phyloP scores from a whole-genome alignment of 2,888 invertebrate genomes.

The Xestia xanthographa region DNA sequence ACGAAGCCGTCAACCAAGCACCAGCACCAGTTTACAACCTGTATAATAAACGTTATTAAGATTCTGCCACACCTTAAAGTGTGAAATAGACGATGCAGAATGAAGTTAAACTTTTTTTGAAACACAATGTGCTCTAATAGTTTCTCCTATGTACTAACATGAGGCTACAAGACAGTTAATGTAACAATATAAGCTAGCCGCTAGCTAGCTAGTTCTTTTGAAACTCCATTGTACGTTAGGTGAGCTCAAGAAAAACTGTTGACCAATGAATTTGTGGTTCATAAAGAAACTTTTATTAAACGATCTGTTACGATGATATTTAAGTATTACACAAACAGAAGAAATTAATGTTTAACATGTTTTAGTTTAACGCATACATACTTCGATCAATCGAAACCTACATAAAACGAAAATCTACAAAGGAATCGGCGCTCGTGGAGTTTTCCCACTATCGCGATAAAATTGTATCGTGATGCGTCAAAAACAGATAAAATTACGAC shows the following conservation, averaged over 20 bases:
- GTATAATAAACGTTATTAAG: neutral
- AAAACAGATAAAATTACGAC: constrained; percentile 1
- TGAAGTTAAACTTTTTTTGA: neutral
- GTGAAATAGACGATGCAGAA: neutral
- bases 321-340: neutral
- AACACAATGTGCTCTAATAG: neutral
- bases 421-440: neutral
- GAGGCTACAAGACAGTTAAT: neutral
- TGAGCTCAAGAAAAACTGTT: neutral
- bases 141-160: neutral
- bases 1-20: too few species aligned
- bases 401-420: constrained; percentile 7
- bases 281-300: neutral
- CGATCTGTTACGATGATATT: neutral
- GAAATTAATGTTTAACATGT: neutral
- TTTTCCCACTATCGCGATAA: constrained; percentile 14
- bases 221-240: neutral
- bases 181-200: neutral
- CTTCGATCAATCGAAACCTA: too few species aligned
- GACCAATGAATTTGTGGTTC: neutral
- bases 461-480: neutral
- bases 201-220: too few species aligned
- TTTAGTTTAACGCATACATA: neutral
- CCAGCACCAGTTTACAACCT: too few species aligned
- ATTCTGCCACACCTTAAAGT: neutral